Evolutionary conservation across 2,113 vertebrate genomes (phyloP).

Genomic region (Carettochelys insculpta): DNA sequence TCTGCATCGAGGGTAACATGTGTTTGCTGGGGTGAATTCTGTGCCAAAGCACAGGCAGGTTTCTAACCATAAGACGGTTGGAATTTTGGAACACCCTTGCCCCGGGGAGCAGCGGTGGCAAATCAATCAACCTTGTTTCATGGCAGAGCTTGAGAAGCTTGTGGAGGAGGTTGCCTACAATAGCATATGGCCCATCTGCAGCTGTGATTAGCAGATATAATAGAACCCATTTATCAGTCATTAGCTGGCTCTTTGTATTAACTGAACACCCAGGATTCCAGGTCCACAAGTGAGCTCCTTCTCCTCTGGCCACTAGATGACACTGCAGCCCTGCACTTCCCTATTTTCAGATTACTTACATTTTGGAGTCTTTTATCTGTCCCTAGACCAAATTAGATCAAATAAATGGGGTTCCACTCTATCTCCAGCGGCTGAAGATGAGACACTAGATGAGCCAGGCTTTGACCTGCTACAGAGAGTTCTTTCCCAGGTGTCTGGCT

Average conservation of each 20-base stretch:
- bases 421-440: background rate
- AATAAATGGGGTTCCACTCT: background rate
- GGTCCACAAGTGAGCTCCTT: background rate
- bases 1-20: background rate
- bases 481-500: background rate
- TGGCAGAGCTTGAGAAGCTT: background rate
- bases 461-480: background rate
- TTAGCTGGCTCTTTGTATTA: background rate
- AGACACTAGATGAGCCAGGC: background rate
- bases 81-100: background rate
- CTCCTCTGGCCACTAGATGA: background rate
- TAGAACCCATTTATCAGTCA: background rate
- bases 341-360: background rate
- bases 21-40: background rate
- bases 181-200: background rate
- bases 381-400: background rate
- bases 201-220: background rate
- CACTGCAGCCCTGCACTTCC: background rate
- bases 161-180: background rate
- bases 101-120: background rate
- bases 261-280: background rate
- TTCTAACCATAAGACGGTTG: background rate
- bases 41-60: background rate
- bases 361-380: background rate
- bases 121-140: background rate